A percentile compares a stretch with the other conserved stretches of the same genome.
phyloP scores from a whole-genome alignment of 2,888 invertebrate species.

The Cantharis rustica region DNA sequence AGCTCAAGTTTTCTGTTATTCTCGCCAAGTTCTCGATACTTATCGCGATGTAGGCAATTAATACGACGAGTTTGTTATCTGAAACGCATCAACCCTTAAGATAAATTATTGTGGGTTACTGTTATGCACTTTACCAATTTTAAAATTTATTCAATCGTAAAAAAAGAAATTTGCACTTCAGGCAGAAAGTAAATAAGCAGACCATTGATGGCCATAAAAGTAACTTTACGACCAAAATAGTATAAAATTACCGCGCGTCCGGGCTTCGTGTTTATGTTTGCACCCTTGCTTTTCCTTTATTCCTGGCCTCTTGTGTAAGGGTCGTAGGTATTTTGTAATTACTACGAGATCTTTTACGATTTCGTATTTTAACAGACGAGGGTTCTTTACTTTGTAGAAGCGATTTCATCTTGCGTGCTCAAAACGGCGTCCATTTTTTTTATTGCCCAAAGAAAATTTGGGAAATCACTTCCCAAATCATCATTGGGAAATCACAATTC shows the following conservation, averaged over 20 bases:
- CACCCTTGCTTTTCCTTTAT: conserved; percentile 10
- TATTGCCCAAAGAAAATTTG: background rate
- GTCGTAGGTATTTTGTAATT: conserved; percentile 19
- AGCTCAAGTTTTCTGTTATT: background rate
- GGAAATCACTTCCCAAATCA: too few relatives aligned
- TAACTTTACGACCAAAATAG: conserved; percentile 2
- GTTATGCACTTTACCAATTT: background rate
- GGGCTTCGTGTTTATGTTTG: conserved; percentile 13
- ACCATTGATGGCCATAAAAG: background rate
- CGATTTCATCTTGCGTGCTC: background rate
- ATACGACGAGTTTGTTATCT: background rate
- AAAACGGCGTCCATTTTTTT: background rate
- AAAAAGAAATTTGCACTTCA: background rate
- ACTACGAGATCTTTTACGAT: conserved; percentile 11
- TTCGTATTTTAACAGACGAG: conserved; percentile 4
- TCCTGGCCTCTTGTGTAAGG: conserved; percentile 2
- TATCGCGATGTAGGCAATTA: background rate
- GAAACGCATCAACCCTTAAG: background rate
- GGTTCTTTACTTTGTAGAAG: conserved; percentile 7
- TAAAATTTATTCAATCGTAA: background rate
- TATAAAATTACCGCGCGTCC: conserved; percentile 11
- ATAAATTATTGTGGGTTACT: background rate
- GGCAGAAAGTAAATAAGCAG: background rate
- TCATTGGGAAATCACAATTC: background rate
- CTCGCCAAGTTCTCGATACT: background rate